phyloP scores from a whole-genome alignment of 2,113 vertebrate species.

The Ursus arctos region DNA sequence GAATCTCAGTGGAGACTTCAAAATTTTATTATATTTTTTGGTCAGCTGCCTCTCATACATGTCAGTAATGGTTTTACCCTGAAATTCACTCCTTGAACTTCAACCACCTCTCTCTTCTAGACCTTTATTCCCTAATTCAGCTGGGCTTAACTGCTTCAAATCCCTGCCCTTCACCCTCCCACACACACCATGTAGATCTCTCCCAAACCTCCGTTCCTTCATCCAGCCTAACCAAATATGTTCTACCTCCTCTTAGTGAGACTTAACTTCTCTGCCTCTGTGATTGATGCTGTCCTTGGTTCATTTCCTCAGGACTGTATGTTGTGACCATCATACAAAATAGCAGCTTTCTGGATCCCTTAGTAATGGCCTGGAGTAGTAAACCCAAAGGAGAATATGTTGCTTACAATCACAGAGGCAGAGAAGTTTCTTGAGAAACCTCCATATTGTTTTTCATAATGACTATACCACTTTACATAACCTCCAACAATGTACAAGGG shows the following conservation, averaged over 20 bases:
- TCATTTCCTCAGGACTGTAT: neutral
- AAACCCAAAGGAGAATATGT: neutral
- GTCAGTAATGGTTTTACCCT: neutral
- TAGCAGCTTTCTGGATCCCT: neutral
- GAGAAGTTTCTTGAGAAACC: neutral
- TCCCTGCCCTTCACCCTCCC: neutral
- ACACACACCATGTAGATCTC: neutral
- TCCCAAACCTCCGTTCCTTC: neutral
- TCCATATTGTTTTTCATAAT: neutral
- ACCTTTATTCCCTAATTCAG: neutral
- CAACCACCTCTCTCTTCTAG: neutral
- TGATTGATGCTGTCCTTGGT: neutral
- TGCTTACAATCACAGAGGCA: neutral
- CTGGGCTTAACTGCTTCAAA: neutral
- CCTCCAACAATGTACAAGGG: neutral
- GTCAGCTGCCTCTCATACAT: neutral
- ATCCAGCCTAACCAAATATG: neutral
- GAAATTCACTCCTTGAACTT: neutral
- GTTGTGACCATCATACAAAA: neutral
- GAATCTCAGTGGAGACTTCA: neutral
- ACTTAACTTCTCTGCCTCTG: neutral
- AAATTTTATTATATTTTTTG: neutral
- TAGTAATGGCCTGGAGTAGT: neutral
- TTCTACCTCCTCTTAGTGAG: neutral
- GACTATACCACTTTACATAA: neutral